Evolutionary conservation across 2,888 invertebrate genomes (phyloP), one percentile per base, ranked within the genome.

Genomic region (Eretmocerus hayati): DNA sequence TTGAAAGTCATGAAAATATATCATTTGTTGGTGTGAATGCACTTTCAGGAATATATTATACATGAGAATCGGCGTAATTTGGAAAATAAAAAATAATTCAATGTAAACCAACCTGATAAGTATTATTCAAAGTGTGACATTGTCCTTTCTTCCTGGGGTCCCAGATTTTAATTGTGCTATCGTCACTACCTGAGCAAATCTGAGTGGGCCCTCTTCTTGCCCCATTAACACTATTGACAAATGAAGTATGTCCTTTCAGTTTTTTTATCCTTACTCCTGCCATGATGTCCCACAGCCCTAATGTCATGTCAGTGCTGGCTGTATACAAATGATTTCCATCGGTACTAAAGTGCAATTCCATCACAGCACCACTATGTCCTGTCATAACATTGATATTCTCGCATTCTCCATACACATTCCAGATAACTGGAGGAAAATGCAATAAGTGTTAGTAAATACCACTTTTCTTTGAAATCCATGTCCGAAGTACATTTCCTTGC

Each of bases 361-460:
- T 85, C 2, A 99, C 78, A 2, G 96, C 93, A 2, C 97, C 99
- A 0, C 88, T 89, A 73, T 99, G 99, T 0, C 96, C 96, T 16
- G 83, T 81, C 81, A 99, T 82, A 18, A 88, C 84, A 62, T 91
- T 88, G 56, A 95, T 84, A 70, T 99, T 99, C 64, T 97, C 95
- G 73, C 99, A 99, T 67, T 99, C 95, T 0, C 93, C 97, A 65
- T 93, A 95, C 1, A 95, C 93, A 69, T 87, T 90, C 99, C 99
- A 99, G 56, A 99, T 74, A 71, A 83, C 89, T 89, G 67, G 46
- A 77, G 75, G 42, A 42, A 16, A 35, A 19, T 40, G 9, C 22
- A 43, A 26, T 9, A 26, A 26, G 26, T 26, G 6, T 9, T 11
- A 26, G 11, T 26, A 20, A 36, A 3, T 11, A 18, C 33, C n/a